Evolutionary conservation across 2,797 vertebrate species (phyloP).

Genomic region (Falco novaeseelandiae): DNA sequence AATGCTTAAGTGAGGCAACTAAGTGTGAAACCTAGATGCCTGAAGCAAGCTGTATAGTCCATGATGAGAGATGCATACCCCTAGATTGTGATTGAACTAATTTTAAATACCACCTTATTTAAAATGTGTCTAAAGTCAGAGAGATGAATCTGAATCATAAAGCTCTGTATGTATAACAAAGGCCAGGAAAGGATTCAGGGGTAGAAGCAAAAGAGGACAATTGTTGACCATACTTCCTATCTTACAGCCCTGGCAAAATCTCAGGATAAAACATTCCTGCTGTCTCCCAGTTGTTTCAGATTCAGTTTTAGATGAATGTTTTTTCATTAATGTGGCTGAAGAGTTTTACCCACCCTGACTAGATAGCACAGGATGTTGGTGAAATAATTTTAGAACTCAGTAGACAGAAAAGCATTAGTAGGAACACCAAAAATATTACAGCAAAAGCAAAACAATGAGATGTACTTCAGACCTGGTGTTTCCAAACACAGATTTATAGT

Average conservation of each 20-base stretch:
- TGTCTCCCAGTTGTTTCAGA: neutral
- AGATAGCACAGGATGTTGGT: neutral
- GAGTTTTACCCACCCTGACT: neutral
- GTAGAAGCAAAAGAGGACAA: neutral
- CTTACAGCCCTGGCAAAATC: neutral
- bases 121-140: neutral
- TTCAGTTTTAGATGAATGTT: neutral
- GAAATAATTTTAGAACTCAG: conserved; percentile 8
- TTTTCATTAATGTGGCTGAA: neutral
- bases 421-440: neutral
- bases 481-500: neutral
- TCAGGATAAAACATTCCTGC: neutral
- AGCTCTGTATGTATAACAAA: neutral
- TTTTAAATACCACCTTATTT: neutral
- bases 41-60: neutral
- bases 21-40: neutral
- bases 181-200: neutral
- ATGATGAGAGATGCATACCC: neutral
- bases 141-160: neutral
- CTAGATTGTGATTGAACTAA: neutral
- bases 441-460: neutral
- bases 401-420: neutral
- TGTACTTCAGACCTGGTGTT: neutral
- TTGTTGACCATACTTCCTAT: neutral
- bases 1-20: neutral